Base-by-base conservation (phyloP, 92 coral and sea anemone species). In the Isaurus tuberculatus region DNA sequence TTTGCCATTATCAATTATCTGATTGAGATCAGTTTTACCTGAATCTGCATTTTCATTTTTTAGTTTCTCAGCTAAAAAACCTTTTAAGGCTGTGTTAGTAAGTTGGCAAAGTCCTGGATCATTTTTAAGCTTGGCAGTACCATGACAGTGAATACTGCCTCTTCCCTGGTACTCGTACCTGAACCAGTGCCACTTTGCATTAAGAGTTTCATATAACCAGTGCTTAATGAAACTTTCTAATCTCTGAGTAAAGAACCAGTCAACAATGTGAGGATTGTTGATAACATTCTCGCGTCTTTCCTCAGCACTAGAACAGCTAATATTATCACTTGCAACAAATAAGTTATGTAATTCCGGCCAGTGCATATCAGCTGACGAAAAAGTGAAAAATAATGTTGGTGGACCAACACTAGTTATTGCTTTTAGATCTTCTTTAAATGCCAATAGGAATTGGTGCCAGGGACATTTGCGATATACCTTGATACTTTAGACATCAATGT, bases 211-310 rank as follows among this genome's bases (percentile, higher is more conserved):
- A 65, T 84, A 81, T 70, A 89, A 23, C 92, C 92, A 89, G 42
- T 84, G 31, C 64, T 89, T 89, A 8, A 89, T 27, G 72, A 85
- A 89, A n/a, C 42, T 69, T 42, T 89, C 92, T 71, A 89, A 68
- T 36, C 90, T 3, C 64, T 88, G 88, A 5, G 91, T 84, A 31
- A 84, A 88, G 70, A 49, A 84, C 88, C 91, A 88, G 72, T 88
- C 91, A 8, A 75, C 85, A 84, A 79, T 68, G 77, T 88, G 91
- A 0, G 91, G 88, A 70, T 88, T 88, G 81, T 88, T 84, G 8
- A 84, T 84, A 13, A 88, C 86, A 70, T 84, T 84, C 78, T 88
- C 81, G 29, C 88, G 43, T 37, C 88, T 68, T 58, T 73, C 75
- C 42, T 36, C 42, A 15, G 22, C 58, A 60, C 66, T 44, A 20